Conservation (phyloP, 2,888 invertebrate genomes). For the Orgyia antiqua region DNA sequence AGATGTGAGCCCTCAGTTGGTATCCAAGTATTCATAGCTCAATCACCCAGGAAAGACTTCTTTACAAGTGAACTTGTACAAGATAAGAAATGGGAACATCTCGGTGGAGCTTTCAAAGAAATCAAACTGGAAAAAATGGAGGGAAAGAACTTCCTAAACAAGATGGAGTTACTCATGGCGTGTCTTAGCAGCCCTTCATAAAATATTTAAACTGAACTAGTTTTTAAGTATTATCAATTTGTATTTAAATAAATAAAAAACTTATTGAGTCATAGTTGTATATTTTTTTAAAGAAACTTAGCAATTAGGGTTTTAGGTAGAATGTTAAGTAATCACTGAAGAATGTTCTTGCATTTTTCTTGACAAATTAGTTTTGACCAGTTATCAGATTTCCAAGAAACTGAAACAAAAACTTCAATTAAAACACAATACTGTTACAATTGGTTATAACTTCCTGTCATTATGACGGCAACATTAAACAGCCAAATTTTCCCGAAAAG, state of each 20-base stretch:
- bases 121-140: constrained; percentile 95
- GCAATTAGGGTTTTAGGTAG: constrained; percentile 68
- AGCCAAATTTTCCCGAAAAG: too few relatives aligned
- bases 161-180: constrained; percentile 97
- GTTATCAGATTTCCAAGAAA: constrained; percentile 56
- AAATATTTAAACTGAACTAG: constrained; percentile 25
- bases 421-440: too few relatives aligned
- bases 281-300: constrained; percentile 65
- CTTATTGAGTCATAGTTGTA: constrained; percentile 25
- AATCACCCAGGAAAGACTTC: constrained; percentile 92
- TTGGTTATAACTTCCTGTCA: too few relatives aligned
- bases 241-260: constrained; percentile 12
- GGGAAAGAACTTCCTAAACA: constrained; percentile 96
- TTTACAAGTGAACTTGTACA: constrained; percentile 92
- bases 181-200: constrained; percentile 86
- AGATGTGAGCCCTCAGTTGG: constrained; percentile 94
- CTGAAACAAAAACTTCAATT: constrained; percentile 48
- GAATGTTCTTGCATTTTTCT: constrained; percentile 66
- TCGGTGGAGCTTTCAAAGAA: constrained; percentile 95
- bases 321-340: constrained; percentile 75
- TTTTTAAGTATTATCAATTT: constrained; percentile 1
- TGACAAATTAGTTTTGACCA: constrained; percentile 46
- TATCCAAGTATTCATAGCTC: constrained; percentile 92
- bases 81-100: constrained; percentile 95
- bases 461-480: too few relatives aligned